Conservation (phyloP, 2,888 invertebrate genomes). For the Eristalinus sepulchralis region DNA sequence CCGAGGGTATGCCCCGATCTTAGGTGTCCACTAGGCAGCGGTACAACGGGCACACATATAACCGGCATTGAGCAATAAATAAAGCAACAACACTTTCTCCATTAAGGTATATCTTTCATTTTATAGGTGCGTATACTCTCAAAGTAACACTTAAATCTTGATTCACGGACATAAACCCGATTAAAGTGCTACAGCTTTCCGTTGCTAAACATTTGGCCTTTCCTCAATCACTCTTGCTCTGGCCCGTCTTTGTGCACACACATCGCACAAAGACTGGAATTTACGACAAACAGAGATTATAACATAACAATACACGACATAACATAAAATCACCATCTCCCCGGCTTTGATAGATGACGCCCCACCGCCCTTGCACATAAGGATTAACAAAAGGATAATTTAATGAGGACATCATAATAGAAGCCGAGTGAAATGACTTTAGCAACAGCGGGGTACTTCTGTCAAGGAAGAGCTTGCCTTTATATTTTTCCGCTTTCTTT, state of each 20-base stretch:
- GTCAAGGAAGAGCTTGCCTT: slow-evolving; percentile 49
- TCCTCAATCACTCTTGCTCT: slow-evolving; percentile 47
- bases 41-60: background rate
- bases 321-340: slow-evolving; percentile 65
- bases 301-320: slow-evolving; percentile 69
- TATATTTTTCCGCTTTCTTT: slow-evolving; percentile 46
- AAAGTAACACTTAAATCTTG: slow-evolving; percentile 66
- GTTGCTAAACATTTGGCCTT: slow-evolving; percentile 41
- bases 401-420: slow-evolving; percentile 69
- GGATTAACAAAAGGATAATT: slow-evolving; percentile 71
- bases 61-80: slow-evolving; percentile 28
- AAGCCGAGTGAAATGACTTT: slow-evolving; percentile 61
- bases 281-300: slow-evolving; percentile 70
- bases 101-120: slow-evolving; percentile 53
- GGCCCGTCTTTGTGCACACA: slow-evolving; percentile 29
- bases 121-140: slow-evolving; percentile 56
- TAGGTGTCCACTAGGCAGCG: background rate
- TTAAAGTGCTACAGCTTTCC: slow-evolving; percentile 54
- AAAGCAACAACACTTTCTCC: slow-evolving; percentile 38
- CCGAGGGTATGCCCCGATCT: background rate
- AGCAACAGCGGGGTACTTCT: slow-evolving; percentile 48
- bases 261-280: slow-evolving; percentile 60
- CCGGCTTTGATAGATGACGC: slow-evolving; percentile 38
- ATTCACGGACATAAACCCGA: slow-evolving; percentile 67
- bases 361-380: slow-evolving; percentile 40